Evolutionary conservation across 2,113 vertebrate species (phyloP), one percentile per base, ranked within the genome.

Genomic region (Cairina moschata): DNA sequence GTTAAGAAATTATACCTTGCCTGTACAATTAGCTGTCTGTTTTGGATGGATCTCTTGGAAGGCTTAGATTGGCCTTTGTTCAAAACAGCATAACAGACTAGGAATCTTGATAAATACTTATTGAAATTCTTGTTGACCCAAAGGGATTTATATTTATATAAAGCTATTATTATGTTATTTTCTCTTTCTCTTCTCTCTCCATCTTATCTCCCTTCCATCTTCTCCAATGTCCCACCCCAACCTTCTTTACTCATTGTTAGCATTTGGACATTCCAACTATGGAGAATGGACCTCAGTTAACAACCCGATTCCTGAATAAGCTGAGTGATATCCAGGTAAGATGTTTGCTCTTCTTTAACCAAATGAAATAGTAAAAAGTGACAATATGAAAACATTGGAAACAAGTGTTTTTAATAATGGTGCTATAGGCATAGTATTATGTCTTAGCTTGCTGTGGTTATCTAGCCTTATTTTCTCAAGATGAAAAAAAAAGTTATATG

Each of bases 281-380:
- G 97, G 98, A 98, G 34, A 98, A 98, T 32, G 97, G 97, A 62
- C 97, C 98, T 40, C 96, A 97, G 86, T 34, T 99, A 91, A 93
- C 98, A 34, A 97, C 97, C 11, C 98, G 98, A 48, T 94, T 99
- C 78, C 93, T 98, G 73, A 97, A 98, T 32, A 98, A 98, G 56
- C 91, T 99, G 44, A 97, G 42, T n/a, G 98, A 99, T 84, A 98
- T 98, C 88, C 98, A 99, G 97, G 98, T 99, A 96, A 97, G 97
- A 5, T 23, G 12, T 55, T 93, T 65, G 11, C 34, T 86, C 34
- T 60, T 74, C 56, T 72, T 21, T 75, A 56, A 93, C 9, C 17
- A 69, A 32, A 32, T 71, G 52, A 84, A 71, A 52, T 55, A 65
- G 69, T 46, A 52, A 73, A 88, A 79, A 17, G 2, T 42, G 18